Percentiles rank a stretch among this genome's conserved stretches.
These are phyloP conservation scores for Oasisia sp. DNA, from an alignment of 2,888 invertebrate genomes.

Conservation along the genomic window DNA sequence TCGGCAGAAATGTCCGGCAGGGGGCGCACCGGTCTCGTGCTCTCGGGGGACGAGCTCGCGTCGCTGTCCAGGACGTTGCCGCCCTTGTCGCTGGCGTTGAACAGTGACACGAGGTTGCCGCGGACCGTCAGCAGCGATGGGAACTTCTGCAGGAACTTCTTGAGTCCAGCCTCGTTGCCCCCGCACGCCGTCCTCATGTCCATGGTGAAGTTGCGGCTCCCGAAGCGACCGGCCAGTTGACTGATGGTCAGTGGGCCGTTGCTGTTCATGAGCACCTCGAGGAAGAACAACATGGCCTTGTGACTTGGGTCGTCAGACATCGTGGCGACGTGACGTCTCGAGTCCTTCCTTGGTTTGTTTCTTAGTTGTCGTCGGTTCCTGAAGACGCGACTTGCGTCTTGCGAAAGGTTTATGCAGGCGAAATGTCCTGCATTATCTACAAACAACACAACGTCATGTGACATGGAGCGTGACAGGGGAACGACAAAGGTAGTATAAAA, in stretches of 20 bases:
- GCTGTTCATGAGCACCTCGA: constrained; percentile 95
- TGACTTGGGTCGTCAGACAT: constrained; percentile 66
- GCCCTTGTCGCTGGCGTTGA: constrained; percentile 27
- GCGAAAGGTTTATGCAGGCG: constrained; percentile 4
- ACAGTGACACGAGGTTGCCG: constrained; percentile 46
- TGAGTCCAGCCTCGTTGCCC: constrained; percentile 92
- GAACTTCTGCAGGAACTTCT: constrained; percentile 95
- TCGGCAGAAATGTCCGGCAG: constrained; percentile 69
- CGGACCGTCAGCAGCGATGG: constrained; percentile 84
- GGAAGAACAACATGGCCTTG: constrained; percentile 86
- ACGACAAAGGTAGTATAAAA: not conserved
- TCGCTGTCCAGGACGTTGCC: constrained; percentile 28
- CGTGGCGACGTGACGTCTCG: not conserved
- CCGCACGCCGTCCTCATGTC: constrained; percentile 83
- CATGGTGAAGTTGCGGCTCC: constrained; percentile 97
- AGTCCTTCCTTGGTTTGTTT: not conserved
- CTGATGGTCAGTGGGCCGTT: constrained; percentile 90
- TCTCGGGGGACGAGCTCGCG: constrained; percentile 23
- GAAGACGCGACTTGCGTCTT: not conserved
- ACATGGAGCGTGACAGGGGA: not conserved
- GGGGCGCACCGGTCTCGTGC: constrained; percentile 26
- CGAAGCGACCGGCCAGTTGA: constrained; percentile 98
- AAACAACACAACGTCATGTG: not conserved
- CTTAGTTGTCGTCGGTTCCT: not conserved
- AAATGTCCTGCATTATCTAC: constrained; percentile 10